These are phyloP conservation scores for Netelia inedita DNA, from an alignment of 2,888 invertebrate species.

Conservation along the genomic window DNA sequence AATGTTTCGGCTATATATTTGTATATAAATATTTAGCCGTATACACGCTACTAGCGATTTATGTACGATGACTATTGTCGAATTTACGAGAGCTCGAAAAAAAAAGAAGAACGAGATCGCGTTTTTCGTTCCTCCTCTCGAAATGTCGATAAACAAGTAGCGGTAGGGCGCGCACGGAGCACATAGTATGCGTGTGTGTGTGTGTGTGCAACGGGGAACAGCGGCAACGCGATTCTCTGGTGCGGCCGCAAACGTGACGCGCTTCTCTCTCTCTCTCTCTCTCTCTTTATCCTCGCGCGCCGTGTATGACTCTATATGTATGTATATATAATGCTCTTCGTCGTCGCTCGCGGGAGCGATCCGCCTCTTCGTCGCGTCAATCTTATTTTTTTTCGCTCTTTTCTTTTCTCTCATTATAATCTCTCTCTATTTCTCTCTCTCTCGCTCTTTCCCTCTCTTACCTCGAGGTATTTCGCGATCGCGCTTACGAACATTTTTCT, in stretches of 20 bases:
- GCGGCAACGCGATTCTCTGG: conserved; percentile 59
- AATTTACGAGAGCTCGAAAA: background rate
- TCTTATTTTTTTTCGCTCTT: conserved; percentile 41
- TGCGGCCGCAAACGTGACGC: conserved; percentile 63
- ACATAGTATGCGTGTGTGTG: conserved; percentile 6
- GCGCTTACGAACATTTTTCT: conserved; percentile 16
- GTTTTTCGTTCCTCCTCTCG: conserved; percentile 37
- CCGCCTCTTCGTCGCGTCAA: conserved; percentile 62
- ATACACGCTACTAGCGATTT: background rate
- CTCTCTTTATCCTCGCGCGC: conserved; percentile 40
- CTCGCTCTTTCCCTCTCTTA: conserved; percentile 2
- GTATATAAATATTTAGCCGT: background rate
- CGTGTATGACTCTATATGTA: conserved; percentile 15
- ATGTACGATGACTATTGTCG: background rate
- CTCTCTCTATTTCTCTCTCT: conserved; percentile 19
- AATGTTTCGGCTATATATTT: background rate
- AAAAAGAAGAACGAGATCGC: background rate
- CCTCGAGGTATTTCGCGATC: background rate
- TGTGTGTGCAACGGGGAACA: conserved; percentile 30
- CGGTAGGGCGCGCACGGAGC: conserved; percentile 16
- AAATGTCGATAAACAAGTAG: conserved; percentile 66
- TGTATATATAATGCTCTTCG: conserved; percentile 25
- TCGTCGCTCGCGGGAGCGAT: conserved; percentile 62
- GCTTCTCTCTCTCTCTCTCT: conserved; percentile 53
- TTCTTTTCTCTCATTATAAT: conserved; percentile 8